Evolutionary conservation across 35 echinoderm and acorn worm species (phyloP).

Genomic region (Antedon bifida): DNA sequence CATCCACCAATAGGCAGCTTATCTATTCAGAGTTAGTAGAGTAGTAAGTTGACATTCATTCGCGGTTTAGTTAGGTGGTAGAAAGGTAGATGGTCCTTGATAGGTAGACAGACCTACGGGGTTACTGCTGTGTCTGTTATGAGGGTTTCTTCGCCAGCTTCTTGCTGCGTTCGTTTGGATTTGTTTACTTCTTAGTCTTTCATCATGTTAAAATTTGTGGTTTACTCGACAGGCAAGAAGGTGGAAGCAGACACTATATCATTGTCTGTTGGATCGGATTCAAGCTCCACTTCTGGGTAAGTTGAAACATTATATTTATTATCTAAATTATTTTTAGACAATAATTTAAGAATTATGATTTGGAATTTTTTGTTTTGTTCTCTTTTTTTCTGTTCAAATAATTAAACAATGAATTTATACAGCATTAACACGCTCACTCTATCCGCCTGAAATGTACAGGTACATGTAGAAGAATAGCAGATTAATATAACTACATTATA

Average conservation of each 20-base stretch:
- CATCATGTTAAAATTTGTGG: background rate
- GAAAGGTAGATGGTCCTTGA: too few species aligned
- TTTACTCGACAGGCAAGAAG: background rate
- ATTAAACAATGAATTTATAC: too few species aligned
- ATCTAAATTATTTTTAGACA: too few species aligned
- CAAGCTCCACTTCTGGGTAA: background rate
- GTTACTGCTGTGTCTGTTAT: background rate
- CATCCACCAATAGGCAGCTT: background rate
- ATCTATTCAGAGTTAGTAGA: background rate
- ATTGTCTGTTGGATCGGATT: background rate
- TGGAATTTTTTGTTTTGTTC: too few species aligned
- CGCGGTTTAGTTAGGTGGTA: background rate
- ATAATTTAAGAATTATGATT: too few species aligned
- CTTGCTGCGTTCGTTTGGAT: background rate
- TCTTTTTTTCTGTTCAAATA: too few species aligned
- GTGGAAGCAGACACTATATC: background rate
- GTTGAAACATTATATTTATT: background rate
- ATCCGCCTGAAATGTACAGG: too few species aligned
- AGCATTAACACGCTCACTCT: too few species aligned
- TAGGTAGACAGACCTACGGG: background rate
- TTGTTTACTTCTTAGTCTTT: background rate
- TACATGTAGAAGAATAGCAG: too few species aligned
- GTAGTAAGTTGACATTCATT: background rate
- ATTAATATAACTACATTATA: too few species aligned
- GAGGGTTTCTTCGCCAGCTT: background rate